Evolutionary conservation across 1,140 invertebrate species (phyloP).

Genomic region (Hydropsyche tenuis): DNA sequence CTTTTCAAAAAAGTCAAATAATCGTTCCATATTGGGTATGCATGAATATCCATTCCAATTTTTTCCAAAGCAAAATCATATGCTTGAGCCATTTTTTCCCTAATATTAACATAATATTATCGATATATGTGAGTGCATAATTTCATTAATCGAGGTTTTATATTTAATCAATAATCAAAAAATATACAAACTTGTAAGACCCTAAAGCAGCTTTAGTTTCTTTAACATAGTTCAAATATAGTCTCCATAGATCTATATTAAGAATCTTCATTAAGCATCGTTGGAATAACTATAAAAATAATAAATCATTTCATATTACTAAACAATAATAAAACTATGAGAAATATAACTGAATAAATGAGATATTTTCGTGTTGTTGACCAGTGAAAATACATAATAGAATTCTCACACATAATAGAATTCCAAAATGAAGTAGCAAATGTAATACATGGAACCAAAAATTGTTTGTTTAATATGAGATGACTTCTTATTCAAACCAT

Average conservation of each 20-base stretch:
- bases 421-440: no score
- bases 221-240: constrained; percentile 97
- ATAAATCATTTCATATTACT: constrained; percentile 5
- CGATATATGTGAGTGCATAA: no score
- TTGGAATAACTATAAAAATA: constrained; percentile 86
- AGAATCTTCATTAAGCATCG: constrained; percentile 97
- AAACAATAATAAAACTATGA: no score
- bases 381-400: no score
- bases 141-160: not conserved
- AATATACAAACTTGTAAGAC: constrained; percentile 86
- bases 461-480: no score
- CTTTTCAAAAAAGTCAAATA: constrained; percentile 97
- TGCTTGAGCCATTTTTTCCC: constrained; percentile 99
- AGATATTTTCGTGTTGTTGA: no score
- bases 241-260: constrained; percentile 98
- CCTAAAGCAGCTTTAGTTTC: constrained; percentile 94
- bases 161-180: not conserved
- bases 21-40: constrained; percentile 96
- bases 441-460: no score
- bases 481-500: no score
- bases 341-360: no score
- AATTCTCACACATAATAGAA: no score
- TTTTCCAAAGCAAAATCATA: constrained; percentile 99
- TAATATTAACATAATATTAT: constrained; percentile 55
- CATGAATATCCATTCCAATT: constrained; percentile 97